Evolutionary conservation across 2,113 vertebrate species (phyloP).

Genomic region (Cyphomyrus discorhynchus): DNA sequence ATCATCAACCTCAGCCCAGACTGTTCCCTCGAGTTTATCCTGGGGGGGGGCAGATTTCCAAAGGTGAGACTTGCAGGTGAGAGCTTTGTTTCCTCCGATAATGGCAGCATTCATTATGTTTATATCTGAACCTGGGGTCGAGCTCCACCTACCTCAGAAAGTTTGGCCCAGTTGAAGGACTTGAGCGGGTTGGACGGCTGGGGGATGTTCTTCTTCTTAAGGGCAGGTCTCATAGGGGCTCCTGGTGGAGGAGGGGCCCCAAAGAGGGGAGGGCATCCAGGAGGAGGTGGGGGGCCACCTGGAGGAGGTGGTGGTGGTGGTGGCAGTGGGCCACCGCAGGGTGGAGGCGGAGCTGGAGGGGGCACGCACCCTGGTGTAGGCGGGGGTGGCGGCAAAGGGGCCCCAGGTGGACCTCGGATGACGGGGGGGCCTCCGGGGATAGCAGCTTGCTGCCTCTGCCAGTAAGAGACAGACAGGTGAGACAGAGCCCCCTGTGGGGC

Average conservation of each 20-base stretch:
- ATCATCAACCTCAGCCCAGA: constrained; percentile 90
- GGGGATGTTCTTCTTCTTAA: constrained; percentile 83
- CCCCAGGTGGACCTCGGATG: constrained; percentile 69
- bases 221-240: constrained; percentile 65
- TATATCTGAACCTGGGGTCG: too few species aligned
- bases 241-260: constrained; percentile 77
- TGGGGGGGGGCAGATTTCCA: constrained; percentile 38
- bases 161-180: too few species aligned
- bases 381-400: constrained; percentile 53
- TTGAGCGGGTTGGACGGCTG: too few species aligned
- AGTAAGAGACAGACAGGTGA: not conserved
- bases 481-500: not conserved
- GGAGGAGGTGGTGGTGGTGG: constrained; percentile 80
- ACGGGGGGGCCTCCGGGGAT: constrained; percentile 73
- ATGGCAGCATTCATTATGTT: too few species aligned
- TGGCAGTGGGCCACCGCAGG: constrained; percentile 48
- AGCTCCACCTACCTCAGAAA: too few species aligned
- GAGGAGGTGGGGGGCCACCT: constrained; percentile 74
- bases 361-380: constrained; percentile 41
- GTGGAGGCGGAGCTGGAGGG: constrained; percentile 55
- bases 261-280: constrained; percentile 66
- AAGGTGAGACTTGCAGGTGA: not conserved
- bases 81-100: too few species aligned
- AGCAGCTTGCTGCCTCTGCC: constrained; percentile 68
- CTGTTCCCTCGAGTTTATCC: constrained; percentile 89